Conservation (phyloP, 2,888 invertebrate species). For the Lepetodrilus schrolli region DNA sequence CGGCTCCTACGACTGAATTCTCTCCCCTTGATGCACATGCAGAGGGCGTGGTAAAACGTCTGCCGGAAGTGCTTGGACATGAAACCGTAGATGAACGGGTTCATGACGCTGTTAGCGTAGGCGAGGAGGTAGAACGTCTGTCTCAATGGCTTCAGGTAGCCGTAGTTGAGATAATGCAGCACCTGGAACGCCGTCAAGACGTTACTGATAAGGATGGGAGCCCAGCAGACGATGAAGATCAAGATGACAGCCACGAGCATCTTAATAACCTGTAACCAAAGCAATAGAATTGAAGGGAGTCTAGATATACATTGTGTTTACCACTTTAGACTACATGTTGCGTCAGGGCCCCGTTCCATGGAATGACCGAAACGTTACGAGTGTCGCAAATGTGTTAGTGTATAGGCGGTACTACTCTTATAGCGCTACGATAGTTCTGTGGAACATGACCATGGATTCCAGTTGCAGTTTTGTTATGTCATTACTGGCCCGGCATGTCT, state of each 20-base stretch:
- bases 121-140: slow-evolving; percentile 81
- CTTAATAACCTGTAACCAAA: slow-evolving; percentile 80
- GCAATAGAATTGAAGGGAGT: not conserved
- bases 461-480: too few relatives aligned
- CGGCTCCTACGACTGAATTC: slow-evolving; percentile 25
- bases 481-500: too few relatives aligned
- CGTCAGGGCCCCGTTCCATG: too few relatives aligned
- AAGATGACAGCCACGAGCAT: slow-evolving; percentile 84
- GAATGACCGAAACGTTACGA: too few relatives aligned
- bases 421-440: too few relatives aligned
- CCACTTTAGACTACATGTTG: too few relatives aligned
- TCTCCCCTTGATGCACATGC: slow-evolving; percentile 36
- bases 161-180: slow-evolving; percentile 77
- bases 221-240: slow-evolving; percentile 83
- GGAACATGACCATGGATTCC: too few relatives aligned
- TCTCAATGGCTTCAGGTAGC: slow-evolving; percentile 79
- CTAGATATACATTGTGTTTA: not conserved
- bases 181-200: slow-evolving; percentile 80
- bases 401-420: too few relatives aligned
- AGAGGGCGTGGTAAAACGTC: slow-evolving; percentile 65
- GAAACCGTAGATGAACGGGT: slow-evolving; percentile 84
- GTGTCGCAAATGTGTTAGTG: too few relatives aligned
- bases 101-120: slow-evolving; percentile 84
- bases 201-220: slow-evolving; percentile 81
- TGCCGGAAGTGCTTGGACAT: slow-evolving; percentile 83